Evolutionary conservation across 2,113 vertebrate genomes (phyloP).

Genomic region (Sturnira hondurensis): DNA sequence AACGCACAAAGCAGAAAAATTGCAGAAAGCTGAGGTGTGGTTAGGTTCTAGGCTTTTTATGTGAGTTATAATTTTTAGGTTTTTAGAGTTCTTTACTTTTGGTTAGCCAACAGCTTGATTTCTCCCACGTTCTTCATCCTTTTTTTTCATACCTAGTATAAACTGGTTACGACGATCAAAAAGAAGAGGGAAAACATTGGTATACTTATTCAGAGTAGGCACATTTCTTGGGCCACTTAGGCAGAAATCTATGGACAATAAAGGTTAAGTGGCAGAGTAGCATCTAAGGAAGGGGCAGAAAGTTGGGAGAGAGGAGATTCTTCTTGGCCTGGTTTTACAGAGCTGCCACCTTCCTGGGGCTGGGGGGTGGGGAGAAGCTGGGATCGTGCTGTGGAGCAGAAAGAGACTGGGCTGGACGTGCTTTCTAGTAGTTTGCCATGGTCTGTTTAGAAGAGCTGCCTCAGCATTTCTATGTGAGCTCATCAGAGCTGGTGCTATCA

Average conservation of each 20-base stretch:
- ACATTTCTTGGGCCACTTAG: not conserved
- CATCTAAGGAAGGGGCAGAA: not conserved
- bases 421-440: not conserved
- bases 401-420: not conserved
- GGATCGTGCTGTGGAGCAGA: too few species aligned
- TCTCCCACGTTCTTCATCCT: not conserved
- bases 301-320: not conserved
- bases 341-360: not conserved
- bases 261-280: not conserved
- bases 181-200: not conserved
- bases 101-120: not conserved
- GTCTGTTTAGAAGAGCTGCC: not conserved
- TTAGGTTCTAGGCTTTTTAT: not conserved
- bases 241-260: not conserved
- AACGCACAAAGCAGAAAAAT: not conserved
- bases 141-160: not conserved
- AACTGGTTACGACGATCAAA: not conserved
- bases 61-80: not conserved
- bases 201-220: not conserved
- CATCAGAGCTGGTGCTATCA: not conserved
- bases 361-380: not conserved
- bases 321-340: not conserved
- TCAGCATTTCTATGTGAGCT: not conserved
- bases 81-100: slow-evolving; percentile 31
- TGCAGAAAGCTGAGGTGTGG: not conserved